Conservation (phyloP, 2,888 invertebrate species). For the Oasisia sp. region DNA sequence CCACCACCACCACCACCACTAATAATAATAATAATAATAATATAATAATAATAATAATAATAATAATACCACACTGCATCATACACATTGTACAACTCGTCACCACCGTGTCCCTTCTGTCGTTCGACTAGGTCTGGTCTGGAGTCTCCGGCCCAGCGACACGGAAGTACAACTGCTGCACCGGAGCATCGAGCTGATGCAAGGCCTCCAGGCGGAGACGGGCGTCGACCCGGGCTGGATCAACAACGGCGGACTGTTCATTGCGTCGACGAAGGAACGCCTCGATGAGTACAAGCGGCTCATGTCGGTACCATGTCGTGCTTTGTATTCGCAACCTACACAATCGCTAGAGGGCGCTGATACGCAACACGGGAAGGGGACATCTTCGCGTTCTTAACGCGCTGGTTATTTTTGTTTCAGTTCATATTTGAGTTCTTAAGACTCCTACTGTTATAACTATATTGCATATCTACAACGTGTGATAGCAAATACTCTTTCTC, state of each 20-base stretch:
- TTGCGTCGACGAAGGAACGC: conserved; percentile 80
- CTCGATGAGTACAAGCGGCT: conserved; percentile 85
- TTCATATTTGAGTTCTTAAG: no score
- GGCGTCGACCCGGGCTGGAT: conserved; percentile 87
- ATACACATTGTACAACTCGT: not conserved
- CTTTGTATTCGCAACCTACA: not conserved
- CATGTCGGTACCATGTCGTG: conserved; percentile 69
- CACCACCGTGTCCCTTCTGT: not conserved
- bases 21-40: no score
- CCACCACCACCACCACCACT: no score
- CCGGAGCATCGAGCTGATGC: conserved; percentile 77
- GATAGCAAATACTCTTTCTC: no score
- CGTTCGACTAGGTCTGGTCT: conserved; percentile 71
- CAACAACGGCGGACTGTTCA: conserved; percentile 89
- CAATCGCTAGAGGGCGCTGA: no score
- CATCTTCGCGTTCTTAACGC: no score
- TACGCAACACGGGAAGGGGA: no score
- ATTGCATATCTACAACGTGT: no score
- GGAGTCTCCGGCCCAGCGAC: conserved; percentile 86
- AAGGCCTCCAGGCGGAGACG: conserved; percentile 77
- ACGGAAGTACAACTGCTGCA: conserved; percentile 83
- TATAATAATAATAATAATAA: no score
- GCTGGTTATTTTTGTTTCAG: no score
- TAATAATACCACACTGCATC: no score
- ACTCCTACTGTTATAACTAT: no score